Evolutionary conservation across 2,113 vertebrate species (phyloP).

Genomic region (Centropus unirufus): DNA sequence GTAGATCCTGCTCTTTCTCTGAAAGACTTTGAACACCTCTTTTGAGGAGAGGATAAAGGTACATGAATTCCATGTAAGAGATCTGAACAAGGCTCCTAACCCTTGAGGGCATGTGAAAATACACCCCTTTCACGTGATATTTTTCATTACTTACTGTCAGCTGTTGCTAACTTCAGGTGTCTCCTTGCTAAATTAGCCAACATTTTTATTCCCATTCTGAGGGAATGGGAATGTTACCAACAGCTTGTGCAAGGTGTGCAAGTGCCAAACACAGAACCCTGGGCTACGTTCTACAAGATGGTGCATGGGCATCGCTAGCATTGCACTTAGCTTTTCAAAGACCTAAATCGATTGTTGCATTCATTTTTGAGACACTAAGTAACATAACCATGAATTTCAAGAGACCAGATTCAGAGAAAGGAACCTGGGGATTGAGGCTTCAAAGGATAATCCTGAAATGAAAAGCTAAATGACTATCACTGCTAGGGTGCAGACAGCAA

Average conservation of each 20-base stretch:
- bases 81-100: not conserved
- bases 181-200: not conserved
- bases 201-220: not conserved
- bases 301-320: not conserved
- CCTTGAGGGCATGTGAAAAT: not conserved
- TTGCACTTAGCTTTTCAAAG: not conserved
- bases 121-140: not conserved
- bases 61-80: not conserved
- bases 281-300: rapidly evolving
- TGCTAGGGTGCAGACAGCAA: not conserved
- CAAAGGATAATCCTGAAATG: not conserved
- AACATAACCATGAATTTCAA: not conserved
- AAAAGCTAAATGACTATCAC: not conserved
- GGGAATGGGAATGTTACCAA: not conserved
- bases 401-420: not conserved
- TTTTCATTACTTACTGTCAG: not conserved
- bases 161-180: not conserved
- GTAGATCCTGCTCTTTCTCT: not conserved
- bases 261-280: not conserved
- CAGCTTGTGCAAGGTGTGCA: not conserved
- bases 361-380: not conserved
- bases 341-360: not conserved
- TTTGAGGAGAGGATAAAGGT: not conserved
- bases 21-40: not conserved
- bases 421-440: not conserved